Evolutionary conservation across 1,140 invertebrate species (phyloP), one percentile per base, ranked within the genome.

Genomic region (Maconellicoccus hirsutus): DNA sequence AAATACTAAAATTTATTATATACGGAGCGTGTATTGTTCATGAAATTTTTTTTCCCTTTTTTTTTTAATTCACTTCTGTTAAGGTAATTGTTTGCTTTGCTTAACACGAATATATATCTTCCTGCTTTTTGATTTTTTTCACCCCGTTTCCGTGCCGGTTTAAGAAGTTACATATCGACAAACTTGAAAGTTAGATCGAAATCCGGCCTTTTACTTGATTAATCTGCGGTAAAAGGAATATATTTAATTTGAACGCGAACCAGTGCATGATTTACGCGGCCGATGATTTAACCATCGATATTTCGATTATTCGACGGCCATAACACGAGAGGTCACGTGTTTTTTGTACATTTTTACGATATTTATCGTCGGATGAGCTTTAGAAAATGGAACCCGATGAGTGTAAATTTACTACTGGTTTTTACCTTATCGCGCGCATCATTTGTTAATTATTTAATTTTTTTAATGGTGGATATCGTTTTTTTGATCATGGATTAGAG

Each of bases 1-100:
- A 66, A 66, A 66, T 66, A 66, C 22, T 16, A 4, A 66, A 66
- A 66, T 66, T 66, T 66, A 66, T 66, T 26, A 26, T 26, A 66
- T 25, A 14, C 25, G 10, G 21, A 66, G 61, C 61, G 61, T 66
- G 61, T 66, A 66, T 66, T 66, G 61, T 66, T 66, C 61, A 26
- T 66, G 19, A 66, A 66, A 16, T 66, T 66, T 66, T 61, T 16
- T 7, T 66, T 66, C 10, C 19, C 61, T 16, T 66, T 59, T 3
- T 12, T 33, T 52, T 52, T 52, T 52, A 52, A 52, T 52, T 52
- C 42, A 52, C 42, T 52, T 52, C 42, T 52, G 42, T 52, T 52
- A 52, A 52, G 6, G 42, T 52, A 52, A 52, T 52, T 52, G 42
- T 52, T 52, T 19, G n/a, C 6, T 52, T 33, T 19, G 42, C 42